Percentiles rank a stretch among this genome's conserved stretches.
Conservation (phyloP, 2,888 invertebrate species). For the Apantesis nais region DNA sequence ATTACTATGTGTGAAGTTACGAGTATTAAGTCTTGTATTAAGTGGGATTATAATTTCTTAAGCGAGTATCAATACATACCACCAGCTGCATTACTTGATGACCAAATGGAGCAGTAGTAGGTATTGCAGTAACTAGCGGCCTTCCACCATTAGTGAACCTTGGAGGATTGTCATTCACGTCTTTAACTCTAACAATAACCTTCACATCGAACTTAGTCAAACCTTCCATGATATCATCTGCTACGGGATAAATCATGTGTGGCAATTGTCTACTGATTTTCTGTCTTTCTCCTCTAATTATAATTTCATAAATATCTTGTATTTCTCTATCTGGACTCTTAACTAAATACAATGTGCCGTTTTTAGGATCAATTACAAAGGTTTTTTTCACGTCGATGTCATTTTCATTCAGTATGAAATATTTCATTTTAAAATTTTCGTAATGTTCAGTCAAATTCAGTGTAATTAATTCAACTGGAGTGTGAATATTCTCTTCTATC, state of each 20-base stretch:
- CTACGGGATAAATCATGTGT: slow-evolving; percentile 91
- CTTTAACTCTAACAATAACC: slow-evolving; percentile 90
- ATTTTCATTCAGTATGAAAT: slow-evolving; percentile 87
- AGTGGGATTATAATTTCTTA: not conserved
- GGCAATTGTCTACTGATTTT: slow-evolving; percentile 89
- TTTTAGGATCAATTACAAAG: slow-evolving; percentile 91
- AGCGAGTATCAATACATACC: slow-evolving; percentile 69
- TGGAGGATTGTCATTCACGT: slow-evolving; percentile 94
- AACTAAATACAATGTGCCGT: slow-evolving; percentile 90
- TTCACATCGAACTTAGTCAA: slow-evolving; percentile 92
- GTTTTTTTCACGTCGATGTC: slow-evolving; percentile 85
- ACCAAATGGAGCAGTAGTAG: slow-evolving; percentile 92
- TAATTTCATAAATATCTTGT: slow-evolving; percentile 87
- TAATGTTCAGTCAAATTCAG: slow-evolving; percentile 91
- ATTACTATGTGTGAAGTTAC: too few relatives aligned
- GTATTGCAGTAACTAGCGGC: slow-evolving; percentile 93
- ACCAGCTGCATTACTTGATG: slow-evolving; percentile 91
- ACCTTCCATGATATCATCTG: slow-evolving; percentile 89
- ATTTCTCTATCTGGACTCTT: slow-evolving; percentile 91
- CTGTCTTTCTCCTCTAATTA: slow-evolving; percentile 81
- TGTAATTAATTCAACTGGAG: slow-evolving; percentile 90
- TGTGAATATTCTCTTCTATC: slow-evolving; percentile 92
- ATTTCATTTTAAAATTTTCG: slow-evolving; percentile 87
- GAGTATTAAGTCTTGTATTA: too few relatives aligned
- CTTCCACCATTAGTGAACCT: slow-evolving; percentile 90